A percentile compares a stretch with the other conserved stretches of the same genome.
These are phyloP conservation scores for Dreissena rostriformis DNA, from an alignment of 1,140 invertebrate genomes.

Conservation along the genomic window DNA sequence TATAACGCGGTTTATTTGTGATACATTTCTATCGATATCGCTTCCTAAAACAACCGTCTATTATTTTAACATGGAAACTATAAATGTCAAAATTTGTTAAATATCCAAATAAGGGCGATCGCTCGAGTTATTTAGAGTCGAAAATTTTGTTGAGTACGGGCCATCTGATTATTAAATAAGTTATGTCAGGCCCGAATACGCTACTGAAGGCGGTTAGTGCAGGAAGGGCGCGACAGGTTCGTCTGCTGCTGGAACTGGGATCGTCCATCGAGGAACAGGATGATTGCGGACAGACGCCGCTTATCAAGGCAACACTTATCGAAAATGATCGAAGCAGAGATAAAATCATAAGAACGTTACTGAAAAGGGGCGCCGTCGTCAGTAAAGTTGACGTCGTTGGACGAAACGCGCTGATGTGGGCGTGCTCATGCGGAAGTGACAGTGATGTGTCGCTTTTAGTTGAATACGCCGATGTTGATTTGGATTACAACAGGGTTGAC, in stretches of 20 bases:
- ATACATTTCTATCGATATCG: background rate
- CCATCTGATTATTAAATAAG: background rate
- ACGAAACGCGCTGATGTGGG: conserved; percentile 62
- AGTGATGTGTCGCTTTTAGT: conserved; percentile 57
- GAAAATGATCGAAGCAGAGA: conserved; percentile 57
- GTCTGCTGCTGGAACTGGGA: conserved; percentile 61
- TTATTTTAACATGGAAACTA: too few relatives aligned
- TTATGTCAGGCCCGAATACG: conserved; percentile 41
- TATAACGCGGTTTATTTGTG: background rate
- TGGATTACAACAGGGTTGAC: conserved; percentile 59
- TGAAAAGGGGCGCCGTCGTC: conserved; percentile 53
- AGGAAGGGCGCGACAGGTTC: conserved; percentile 60
- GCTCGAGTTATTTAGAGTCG: background rate
- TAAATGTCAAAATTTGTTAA: too few relatives aligned
- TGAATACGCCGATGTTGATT: conserved; percentile 60
- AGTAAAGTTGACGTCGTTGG: conserved; percentile 63
- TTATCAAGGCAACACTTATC: conserved; percentile 59
- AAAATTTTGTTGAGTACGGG: background rate
- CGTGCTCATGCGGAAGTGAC: conserved; percentile 62
- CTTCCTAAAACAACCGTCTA: background rate
- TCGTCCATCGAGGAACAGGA: conserved; percentile 51
- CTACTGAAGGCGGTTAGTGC: conserved; percentile 64
- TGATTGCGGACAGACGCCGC: conserved; percentile 66
- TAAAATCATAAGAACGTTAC: conserved; percentile 57
- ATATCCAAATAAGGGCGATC: background rate